A percentile compares a stretch with the other conserved stretches of the same genome.
Conservation (phyloP, 2,797 vertebrate species). For the Hippoglossus hippoglossus region DNA sequence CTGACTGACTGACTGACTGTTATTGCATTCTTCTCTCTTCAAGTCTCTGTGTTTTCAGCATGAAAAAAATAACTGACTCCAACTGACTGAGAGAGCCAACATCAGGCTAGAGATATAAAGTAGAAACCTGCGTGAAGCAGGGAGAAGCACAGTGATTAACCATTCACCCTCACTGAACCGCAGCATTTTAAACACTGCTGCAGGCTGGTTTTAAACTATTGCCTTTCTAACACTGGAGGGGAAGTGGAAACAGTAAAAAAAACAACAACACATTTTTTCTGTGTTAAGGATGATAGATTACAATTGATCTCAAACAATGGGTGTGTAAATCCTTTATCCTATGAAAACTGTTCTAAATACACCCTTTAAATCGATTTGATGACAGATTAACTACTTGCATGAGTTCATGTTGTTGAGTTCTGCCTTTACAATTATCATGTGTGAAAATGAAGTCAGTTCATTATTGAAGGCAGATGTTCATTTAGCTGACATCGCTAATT, state of each 20-base stretch:
- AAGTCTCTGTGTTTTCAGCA: conserved; percentile 3
- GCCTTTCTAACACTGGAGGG: conserved; percentile 35
- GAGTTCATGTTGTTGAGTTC: conserved; percentile 51
- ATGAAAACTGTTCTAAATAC: conserved; percentile 50
- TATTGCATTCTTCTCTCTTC: neutral
- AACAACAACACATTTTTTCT: conserved; percentile 27
- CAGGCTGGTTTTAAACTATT: conserved; percentile 23
- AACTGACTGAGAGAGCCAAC: conserved; percentile 11
- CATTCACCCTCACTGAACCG: conserved; percentile 32
- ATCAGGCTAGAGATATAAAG: conserved; percentile 21
- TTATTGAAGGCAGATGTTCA: conserved; percentile 68
- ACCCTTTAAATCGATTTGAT: conserved; percentile 36
- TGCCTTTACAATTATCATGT: conserved; percentile 59
- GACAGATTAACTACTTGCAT: conserved; percentile 64
- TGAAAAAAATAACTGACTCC: conserved; percentile 12
- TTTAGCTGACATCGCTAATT: conserved; percentile 72
- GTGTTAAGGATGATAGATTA: conserved; percentile 49
- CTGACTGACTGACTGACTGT: neutral
- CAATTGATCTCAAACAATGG: conserved; percentile 52
- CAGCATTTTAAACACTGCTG: conserved; percentile 33
- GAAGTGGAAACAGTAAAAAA: conserved; percentile 59
- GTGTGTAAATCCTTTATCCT: conserved; percentile 38
- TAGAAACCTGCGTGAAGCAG: conserved; percentile 14
- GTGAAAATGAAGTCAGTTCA: conserved; percentile 60
- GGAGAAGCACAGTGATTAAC: conserved; percentile 29